phyloP scores from a whole-genome alignment of 2,797 vertebrate genomes.

The Sebastes aleutianus region DNA sequence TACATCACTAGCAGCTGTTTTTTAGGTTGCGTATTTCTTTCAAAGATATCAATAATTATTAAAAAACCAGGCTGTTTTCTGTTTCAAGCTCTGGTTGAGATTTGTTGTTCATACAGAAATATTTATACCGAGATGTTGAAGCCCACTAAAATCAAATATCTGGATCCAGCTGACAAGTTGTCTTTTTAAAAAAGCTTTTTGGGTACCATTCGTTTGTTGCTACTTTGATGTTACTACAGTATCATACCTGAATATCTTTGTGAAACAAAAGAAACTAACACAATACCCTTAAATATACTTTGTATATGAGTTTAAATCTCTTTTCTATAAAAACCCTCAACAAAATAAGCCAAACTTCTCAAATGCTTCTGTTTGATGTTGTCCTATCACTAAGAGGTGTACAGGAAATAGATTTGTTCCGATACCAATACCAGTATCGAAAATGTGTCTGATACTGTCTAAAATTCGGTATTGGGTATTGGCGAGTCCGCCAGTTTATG shows the following conservation, averaged over 20 bases:
- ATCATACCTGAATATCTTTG: neutral
- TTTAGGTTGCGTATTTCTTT: neutral
- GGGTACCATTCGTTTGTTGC: neutral
- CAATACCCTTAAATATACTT: neutral
- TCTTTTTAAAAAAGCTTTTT: neutral
- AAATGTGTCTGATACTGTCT: too few relatives aligned
- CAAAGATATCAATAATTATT: neutral
- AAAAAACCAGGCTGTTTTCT: neutral
- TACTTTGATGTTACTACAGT: neutral
- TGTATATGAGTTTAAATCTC: neutral
- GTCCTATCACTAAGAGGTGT: neutral
- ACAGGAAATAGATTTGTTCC: neutral
- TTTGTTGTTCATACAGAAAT: neutral
- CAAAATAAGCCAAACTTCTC: neutral
- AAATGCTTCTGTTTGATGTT: neutral
- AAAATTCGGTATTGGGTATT: too few relatives aligned
- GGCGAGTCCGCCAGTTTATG: too few relatives aligned
- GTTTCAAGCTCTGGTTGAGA: neutral
- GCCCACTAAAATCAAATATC: neutral
- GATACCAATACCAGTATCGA: too few relatives aligned
- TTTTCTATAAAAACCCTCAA: neutral
- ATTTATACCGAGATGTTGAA: neutral
- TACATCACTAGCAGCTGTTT: neutral
- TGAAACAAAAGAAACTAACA: neutral
- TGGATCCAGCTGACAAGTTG: too few relatives aligned